Evolutionary conservation across 2,113 vertebrate genomes (phyloP).

Genomic region (Aegotheles bennettii): DNA sequence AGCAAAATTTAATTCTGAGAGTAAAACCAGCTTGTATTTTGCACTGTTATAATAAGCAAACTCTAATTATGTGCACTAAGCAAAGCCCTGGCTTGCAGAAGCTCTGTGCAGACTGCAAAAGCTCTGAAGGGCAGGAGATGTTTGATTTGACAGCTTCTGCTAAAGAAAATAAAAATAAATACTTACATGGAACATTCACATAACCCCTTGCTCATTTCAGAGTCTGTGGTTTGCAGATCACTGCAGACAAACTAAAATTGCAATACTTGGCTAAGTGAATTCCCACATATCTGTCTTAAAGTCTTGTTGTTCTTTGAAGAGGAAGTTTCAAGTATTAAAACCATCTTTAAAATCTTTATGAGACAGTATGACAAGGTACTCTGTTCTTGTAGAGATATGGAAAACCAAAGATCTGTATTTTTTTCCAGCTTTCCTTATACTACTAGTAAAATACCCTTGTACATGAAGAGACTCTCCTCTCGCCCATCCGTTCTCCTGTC

Average conservation of each 20-base stretch:
- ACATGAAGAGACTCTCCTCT: not conserved
- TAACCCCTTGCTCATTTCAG: constrained; percentile 53
- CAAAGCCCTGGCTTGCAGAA: constrained; percentile 23
- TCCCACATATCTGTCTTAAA: constrained; percentile 36
- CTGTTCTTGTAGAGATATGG: not conserved
- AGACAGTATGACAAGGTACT: not conserved
- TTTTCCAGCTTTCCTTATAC: not conserved
- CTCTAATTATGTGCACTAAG: constrained; percentile 27
- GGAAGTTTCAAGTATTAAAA: constrained; percentile 53
- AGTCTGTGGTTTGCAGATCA: constrained; percentile 56
- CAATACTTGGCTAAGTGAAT: constrained; percentile 1
- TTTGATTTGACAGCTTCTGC: constrained; percentile 43
- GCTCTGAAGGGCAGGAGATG: constrained; percentile 18
- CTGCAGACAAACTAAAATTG: constrained; percentile 29
- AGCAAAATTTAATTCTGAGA: constrained; percentile 44
- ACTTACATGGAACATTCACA: constrained; percentile 36
- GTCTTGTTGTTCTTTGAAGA: constrained; percentile 40
- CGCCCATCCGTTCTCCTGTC: not conserved
- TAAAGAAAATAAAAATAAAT: constrained; percentile 49
- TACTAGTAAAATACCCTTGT: not conserved
- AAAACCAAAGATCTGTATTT: not conserved
- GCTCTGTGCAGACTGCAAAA: constrained; percentile 18
- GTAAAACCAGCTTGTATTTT: constrained; percentile 37
- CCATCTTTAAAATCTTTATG: not conserved
- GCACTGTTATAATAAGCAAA: constrained; percentile 15